phyloP scores from a whole-genome alignment of 2,797 vertebrate species.

The Lepus townsendii region DNA sequence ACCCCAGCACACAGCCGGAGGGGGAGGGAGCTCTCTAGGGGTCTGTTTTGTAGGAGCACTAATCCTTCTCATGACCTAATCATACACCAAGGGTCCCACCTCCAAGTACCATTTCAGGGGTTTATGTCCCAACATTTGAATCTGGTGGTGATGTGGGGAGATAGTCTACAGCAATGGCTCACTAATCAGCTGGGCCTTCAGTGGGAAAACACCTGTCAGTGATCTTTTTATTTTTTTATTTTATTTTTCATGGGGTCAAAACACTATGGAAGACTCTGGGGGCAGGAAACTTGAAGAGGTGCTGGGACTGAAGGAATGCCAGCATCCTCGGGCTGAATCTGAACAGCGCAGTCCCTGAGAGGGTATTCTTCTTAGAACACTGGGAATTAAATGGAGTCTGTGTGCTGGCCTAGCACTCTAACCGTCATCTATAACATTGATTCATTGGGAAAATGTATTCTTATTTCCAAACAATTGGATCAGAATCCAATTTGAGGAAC shows the following conservation, averaged over 20 bases:
- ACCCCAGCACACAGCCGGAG: neutral
- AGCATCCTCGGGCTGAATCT: too few relatives aligned
- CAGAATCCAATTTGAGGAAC: slow-evolving; percentile 56
- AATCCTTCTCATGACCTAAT: neutral
- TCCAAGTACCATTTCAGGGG: neutral
- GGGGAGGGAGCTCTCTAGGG: too few relatives aligned
- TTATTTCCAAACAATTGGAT: slow-evolving; percentile 65
- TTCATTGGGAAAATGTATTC: slow-evolving; percentile 45
- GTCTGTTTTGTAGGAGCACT: neutral
- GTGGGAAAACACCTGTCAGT: neutral
- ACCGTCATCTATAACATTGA: slow-evolving; percentile 15
- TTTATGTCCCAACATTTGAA: neutral
- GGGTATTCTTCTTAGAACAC: slow-evolving; percentile 2
- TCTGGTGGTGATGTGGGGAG: neutral
- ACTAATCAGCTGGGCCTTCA: neutral
- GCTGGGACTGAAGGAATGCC: too few relatives aligned
- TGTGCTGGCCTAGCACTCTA: neutral
- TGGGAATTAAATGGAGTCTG: slow-evolving; percentile 30
- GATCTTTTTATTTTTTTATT: neutral
- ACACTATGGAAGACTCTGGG: too few relatives aligned
- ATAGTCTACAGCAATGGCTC: neutral
- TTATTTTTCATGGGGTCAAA: too few relatives aligned
- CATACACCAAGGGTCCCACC: neutral
- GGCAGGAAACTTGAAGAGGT: too few relatives aligned
- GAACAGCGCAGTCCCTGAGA: too few relatives aligned